phyloP scores from a whole-genome alignment of 2,113 vertebrate species.

The Grantiella picta region DNA sequence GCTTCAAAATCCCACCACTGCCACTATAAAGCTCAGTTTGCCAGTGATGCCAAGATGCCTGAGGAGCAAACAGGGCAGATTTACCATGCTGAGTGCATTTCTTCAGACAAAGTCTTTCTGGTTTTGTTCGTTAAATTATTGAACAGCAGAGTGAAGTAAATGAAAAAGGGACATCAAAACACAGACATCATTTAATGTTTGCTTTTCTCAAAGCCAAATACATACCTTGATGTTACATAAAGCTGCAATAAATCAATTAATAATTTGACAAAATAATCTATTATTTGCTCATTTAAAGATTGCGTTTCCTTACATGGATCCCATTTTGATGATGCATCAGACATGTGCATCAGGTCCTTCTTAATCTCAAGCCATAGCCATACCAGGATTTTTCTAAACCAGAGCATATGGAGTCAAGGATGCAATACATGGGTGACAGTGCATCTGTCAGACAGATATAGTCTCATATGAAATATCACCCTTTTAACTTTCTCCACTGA shows the following conservation, averaged over 20 bases:
- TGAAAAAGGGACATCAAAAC: not conserved
- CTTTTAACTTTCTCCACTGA: not conserved
- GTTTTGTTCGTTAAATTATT: not conserved
- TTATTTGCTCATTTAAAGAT: not conserved
- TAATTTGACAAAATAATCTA: not conserved
- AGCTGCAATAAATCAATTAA: not conserved
- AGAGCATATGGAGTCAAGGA: not conserved
- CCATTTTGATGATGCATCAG: not conserved
- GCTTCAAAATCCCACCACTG: not conserved
- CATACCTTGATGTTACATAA: not conserved
- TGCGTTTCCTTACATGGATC: not conserved
- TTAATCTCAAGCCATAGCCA: not conserved
- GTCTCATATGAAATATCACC: not conserved
- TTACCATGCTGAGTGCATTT: not conserved
- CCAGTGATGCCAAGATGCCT: not conserved
- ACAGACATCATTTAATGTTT: not conserved
- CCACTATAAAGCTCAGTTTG: not conserved
- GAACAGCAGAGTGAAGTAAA: not conserved
- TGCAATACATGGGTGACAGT: not conserved
- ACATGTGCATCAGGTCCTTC: not conserved
- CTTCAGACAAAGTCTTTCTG: not conserved
- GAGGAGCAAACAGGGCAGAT: not conserved
- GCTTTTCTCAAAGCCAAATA: not conserved
- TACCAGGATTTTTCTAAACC: not conserved
- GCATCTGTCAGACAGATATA: not conserved